phyloP scores from a whole-genome alignment of 2,888 invertebrate genomes.

The Thumatha senex region DNA sequence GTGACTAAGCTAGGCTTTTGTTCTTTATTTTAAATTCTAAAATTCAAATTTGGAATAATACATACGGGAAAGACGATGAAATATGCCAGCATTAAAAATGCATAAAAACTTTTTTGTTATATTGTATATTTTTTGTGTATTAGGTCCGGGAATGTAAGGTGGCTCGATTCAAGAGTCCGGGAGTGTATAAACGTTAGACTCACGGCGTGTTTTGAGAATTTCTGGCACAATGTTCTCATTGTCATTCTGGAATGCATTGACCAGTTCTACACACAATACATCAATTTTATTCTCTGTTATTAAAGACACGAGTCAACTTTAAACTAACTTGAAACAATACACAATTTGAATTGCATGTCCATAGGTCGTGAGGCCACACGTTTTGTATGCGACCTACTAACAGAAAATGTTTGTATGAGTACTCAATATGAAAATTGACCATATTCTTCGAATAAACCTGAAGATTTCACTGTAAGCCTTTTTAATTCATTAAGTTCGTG shows the following conservation, averaged over 20 bases:
- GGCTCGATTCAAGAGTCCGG: no score
- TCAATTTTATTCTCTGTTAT: neutral
- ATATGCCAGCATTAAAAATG: no score
- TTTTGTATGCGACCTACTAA: conserved; percentile 41
- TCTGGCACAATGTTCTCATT: no score
- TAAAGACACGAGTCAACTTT: neutral
- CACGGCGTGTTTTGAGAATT: no score
- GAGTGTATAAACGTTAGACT: no score
- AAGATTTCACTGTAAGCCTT: neutral
- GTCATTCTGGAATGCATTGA: neutral
- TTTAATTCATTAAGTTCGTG: neutral
- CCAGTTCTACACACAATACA: neutral
- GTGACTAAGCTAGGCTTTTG: no score
- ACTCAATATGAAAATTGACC: conserved; percentile 31
- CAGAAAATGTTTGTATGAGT: conserved; percentile 27
- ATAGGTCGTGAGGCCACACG: conserved; percentile 36
- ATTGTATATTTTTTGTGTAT: no score
- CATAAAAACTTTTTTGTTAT: no score
- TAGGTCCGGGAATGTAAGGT: no score
- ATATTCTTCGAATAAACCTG: conserved; percentile 8
- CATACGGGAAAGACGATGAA: no score
- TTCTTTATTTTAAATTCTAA: no score
- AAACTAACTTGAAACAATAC: conserved; percentile 15
- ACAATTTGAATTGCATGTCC: conserved; percentile 56
- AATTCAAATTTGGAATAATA: no score